Conservation (phyloP, 2,797 vertebrate genomes). For the Halcyon smyrnensis region DNA sequence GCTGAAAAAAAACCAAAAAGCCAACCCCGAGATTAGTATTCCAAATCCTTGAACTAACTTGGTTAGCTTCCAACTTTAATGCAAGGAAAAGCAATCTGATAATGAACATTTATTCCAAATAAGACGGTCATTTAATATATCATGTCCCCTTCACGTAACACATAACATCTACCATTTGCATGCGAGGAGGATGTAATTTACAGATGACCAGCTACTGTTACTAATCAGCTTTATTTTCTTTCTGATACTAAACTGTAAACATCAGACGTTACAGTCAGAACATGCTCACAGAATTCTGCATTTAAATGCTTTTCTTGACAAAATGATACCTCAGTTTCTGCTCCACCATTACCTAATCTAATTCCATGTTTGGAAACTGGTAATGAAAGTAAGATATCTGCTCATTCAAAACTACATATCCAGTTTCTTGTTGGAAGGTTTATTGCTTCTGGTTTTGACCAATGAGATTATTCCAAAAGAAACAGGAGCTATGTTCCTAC, state of each 20-base stretch:
- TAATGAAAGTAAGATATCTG: neutral
- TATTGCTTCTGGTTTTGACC: neutral
- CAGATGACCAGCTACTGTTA: neutral
- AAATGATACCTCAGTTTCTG: neutral
- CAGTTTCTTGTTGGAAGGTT: neutral
- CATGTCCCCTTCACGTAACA: neutral
- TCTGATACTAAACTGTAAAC: neutral
- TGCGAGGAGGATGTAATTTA: neutral
- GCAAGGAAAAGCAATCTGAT: neutral
- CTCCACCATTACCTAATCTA: neutral
- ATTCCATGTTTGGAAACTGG: neutral
- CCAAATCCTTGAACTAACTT: neutral
- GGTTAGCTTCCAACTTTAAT: neutral
- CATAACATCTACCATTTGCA: neutral
- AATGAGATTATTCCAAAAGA: neutral
- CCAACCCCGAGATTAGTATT: neutral
- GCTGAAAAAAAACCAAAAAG: neutral
- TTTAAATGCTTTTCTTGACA: neutral
- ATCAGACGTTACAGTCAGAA: neutral
- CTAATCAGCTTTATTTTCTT: neutral
- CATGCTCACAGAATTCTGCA: neutral
- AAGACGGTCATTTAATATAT: neutral
- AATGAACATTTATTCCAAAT: neutral
- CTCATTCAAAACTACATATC: neutral
- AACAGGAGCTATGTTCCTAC: neutral